Base-by-base conservation (phyloP, 2,888 invertebrate species). In the Ditula angustiorana region DNA sequence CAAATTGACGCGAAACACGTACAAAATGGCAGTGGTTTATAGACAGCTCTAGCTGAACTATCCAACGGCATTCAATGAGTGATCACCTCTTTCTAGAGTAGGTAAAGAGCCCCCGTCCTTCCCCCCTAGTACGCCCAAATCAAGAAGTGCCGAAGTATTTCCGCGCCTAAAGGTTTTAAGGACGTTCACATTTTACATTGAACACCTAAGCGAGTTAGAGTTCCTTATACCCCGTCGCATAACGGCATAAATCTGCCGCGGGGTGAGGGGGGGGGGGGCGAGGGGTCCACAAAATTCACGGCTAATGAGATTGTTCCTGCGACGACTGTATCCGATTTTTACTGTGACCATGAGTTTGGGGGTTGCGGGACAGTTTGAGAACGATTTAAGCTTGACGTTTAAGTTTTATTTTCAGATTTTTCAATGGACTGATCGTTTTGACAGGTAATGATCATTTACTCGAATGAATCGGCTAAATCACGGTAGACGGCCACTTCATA, bases 271-370 rank as follows among this genome's bases (percentile, higher is more conserved):
- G 74, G 70, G 47, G 28, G 37, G 8, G 49, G 2, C n/a, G 24
- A 23, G 49, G 73, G 76, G 75, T 72, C 74, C 75, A 73, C 75
- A 70, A 73, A 79, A 81, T 81, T 80, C 81, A 75, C 73, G 71
- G 75, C 80, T 83, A 83, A 83, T 81, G 82, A 82, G 82, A 82
- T 81, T 82, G 79, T 80, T 79, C 77, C 77, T 74, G 72, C 71
- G 69, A 73, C 68, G 69, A 73, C 68, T 53, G 47, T 66, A 62
- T 37, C 53, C 62, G 53, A 62, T 52, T 61, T 28, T 21, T 57
- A 53, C 33, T 24, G 57, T 19, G 33, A 21, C 63, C 63, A 63
- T 8, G 33, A 19, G 21, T 19, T 33, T 5, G 33, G 19, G 35
- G 3, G 8, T 1, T 11, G 4, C 19, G 26, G 57, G 33, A 53